Evolutionary conservation across 1,140 invertebrate species (phyloP), one percentile per base, ranked within the genome.

Genomic region (Scylla paramamosain): DNA sequence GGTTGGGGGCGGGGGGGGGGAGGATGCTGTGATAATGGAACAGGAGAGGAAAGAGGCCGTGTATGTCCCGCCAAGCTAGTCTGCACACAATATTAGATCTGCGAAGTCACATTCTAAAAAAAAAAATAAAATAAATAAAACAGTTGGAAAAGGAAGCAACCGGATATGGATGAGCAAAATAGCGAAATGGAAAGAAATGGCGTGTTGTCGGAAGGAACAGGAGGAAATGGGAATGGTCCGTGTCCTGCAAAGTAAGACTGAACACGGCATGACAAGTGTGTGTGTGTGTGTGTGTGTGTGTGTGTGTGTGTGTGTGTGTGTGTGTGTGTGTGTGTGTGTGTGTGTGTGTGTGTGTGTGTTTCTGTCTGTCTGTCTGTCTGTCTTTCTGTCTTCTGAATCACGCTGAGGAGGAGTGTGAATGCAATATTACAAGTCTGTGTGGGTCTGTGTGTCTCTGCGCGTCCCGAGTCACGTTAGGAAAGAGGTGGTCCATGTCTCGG

Each of bases 271-370:
- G 29, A 31, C 25, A 29, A 4, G 59, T 32, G 48, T 45, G 28
- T 20, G 59, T 8, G 59, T 32, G 39, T 91, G 45, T 29, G 20
- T 29, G 52, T 32, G 52, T 67, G 59, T 93, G 45, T 87, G 82
- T 87, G 45, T 87, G 82, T 86, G 39, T 93, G 82, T 93, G 12
- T 87, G 46, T 93, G 25, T 87, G 83, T 28, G 83, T 52, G 39
- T 86, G 39, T 52, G 39, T 93, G 92, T 93, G 67, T 84, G 31
- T 82, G 67, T 92, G 31, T 45, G 59, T 82, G 67, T 92, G 67
- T 84, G 91, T 82, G 67, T 82, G 91, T 45, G 91, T 92, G n/a
- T 39, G 1, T 39, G 39, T 39, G 6, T 6, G 6, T 1, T 6
- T 39, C 39, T 39, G 39, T 39, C 39, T 39, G 39, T 39, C 6